Conservation (phyloP, 2,888 invertebrate genomes). For the Clitarchus hookeri region DNA sequence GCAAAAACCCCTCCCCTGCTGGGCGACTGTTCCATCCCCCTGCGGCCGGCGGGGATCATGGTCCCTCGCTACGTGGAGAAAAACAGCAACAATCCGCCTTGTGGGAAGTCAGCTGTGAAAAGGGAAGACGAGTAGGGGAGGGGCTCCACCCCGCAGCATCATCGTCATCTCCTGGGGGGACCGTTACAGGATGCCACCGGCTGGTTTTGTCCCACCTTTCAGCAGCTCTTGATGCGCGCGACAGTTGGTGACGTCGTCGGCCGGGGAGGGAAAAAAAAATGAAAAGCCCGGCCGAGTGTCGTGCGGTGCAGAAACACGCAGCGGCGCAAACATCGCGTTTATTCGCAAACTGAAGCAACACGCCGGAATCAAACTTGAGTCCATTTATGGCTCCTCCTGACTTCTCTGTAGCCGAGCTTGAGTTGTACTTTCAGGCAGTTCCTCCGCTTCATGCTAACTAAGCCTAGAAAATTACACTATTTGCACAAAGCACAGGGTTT, state of each 20-base stretch:
- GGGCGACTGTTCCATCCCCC: neutral
- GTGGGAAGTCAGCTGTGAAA: conserved; percentile 5
- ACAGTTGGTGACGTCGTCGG: neutral
- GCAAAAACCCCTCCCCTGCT: neutral
- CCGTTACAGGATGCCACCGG: neutral
- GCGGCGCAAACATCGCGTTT: too few relatives aligned
- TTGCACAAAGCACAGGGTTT: too few relatives aligned
- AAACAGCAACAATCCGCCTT: neutral
- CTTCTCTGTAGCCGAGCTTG: too few relatives aligned
- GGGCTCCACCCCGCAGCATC: neutral
- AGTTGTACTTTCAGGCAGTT: too few relatives aligned
- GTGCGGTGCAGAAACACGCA: too few relatives aligned
- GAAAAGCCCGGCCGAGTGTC: too few relatives aligned
- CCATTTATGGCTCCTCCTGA: too few relatives aligned
- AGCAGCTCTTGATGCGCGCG: neutral
- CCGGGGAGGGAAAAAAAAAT: too few relatives aligned
- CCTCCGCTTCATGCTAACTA: too few relatives aligned
- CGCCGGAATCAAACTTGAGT: too few relatives aligned
- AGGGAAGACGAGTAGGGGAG: neutral
- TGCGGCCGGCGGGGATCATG: neutral
- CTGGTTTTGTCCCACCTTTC: neutral
- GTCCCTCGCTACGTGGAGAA: neutral
- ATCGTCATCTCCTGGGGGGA: neutral
- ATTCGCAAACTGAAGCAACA: too few relatives aligned
- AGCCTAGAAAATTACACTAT: too few relatives aligned